Conservation (phyloP, 2,797 vertebrate genomes). For the Chiropotes sagulatus region DNA sequence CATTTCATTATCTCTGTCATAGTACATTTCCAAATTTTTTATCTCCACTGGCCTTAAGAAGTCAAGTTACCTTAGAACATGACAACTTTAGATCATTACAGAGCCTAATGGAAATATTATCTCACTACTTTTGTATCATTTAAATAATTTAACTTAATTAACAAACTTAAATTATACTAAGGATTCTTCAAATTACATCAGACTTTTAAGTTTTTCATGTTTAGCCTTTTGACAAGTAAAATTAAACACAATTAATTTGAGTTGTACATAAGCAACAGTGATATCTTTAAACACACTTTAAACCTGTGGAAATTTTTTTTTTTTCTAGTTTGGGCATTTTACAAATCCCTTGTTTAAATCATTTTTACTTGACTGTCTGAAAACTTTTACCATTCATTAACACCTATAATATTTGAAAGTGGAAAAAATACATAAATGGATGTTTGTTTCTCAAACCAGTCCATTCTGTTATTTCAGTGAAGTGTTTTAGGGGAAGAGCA, state of each 20-base stretch:
- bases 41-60: not conserved
- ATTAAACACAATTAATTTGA: not conserved
- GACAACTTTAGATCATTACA: not conserved
- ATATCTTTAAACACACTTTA: not conserved
- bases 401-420: not conserved
- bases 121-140: not conserved
- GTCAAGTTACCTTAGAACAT: not conserved
- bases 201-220: not conserved
- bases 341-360: not conserved
- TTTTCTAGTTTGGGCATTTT: too few relatives aligned
- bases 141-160: not conserved
- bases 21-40: not conserved
- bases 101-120: not conserved
- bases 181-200: not conserved
- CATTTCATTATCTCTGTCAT: not conserved
- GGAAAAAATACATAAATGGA: too few relatives aligned
- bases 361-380: not conserved
- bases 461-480: not conserved
- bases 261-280: not conserved
- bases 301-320: not conserved
- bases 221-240: not conserved
- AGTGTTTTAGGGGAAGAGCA: not conserved
- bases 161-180: not conserved
- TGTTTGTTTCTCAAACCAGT: not conserved
- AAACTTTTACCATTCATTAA: not conserved